Percentiles rank a stretch among this genome's conserved stretches.
Conservation (phyloP, 1,140 invertebrate species). For the Papilio polyxenes region DNA sequence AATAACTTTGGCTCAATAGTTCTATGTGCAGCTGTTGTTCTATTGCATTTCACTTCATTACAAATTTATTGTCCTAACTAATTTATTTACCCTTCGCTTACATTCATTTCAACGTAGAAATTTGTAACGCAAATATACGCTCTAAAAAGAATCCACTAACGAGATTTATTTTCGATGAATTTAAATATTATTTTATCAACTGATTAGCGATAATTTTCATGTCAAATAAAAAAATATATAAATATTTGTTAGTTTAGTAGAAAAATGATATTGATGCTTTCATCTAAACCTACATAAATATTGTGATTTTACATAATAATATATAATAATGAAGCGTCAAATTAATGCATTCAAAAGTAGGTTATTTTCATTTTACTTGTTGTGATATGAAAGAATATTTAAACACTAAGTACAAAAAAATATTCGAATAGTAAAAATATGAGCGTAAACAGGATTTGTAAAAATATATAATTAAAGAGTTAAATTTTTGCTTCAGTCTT, state of each 20-base stretch:
- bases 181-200: too few species aligned
- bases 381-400: not conserved
- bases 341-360: not conserved
- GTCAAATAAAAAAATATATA: conserved; percentile 14
- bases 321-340: too few species aligned
- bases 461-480: conserved; percentile 37
- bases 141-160: too few species aligned
- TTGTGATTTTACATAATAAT: not conserved
- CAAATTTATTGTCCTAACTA: too few species aligned
- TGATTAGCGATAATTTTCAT: too few species aligned
- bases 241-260: not conserved
- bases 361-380: not conserved
- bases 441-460: conserved; percentile 33
- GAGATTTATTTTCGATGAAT: too few species aligned
- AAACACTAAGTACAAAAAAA: not conserved
- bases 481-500: conserved; percentile 66
- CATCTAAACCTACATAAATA: not conserved
- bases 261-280: not conserved
- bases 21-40: too few species aligned
- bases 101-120: too few species aligned
- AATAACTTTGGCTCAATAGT: too few species aligned
- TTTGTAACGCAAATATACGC: too few species aligned
- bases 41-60: too few species aligned
- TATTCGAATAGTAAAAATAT: not conserved
- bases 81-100: too few species aligned